Base-by-base conservation (phyloP, 2,797 vertebrate genomes). In the Anguilla marmorata region DNA sequence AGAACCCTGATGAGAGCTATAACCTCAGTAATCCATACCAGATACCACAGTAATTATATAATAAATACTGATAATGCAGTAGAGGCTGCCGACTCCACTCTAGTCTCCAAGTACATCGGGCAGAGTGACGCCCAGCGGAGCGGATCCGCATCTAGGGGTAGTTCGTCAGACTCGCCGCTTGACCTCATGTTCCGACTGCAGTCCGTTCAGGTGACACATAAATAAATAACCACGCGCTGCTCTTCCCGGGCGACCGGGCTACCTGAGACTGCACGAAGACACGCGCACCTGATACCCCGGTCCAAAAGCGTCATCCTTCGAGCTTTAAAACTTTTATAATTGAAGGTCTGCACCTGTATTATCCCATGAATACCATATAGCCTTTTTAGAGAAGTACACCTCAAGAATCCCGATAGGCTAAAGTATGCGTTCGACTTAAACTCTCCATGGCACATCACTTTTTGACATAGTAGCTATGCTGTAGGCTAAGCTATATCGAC, bases 181-280 rank as follows among this genome's bases (percentile, higher is more conserved):
- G 85, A 89, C 83, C 69, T 87, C 84, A 72, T 86, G 85, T 88
- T 88, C 86, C 84, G 87, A 69, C 84, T n/a, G 48, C 58, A 90
- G 86, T 11, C 92, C 87, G 94, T 94, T 96, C 94, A 94, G 93
- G 94, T 95, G 92, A 93, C 95, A 93, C 93, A 95, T 95, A 88
- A 95, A 96, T 96, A 94, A 95, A 90, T 95, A 84, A 96, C 85
- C 66, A 90, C 48, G 90, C 88, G 48, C 52, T 85, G 88, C 92
- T 92, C 94, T 92, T 92, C 91, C 91, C 93, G 94, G 93, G 93
- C 91, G 87, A 5, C 48, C 82, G 58, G 56, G 87, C 79, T 82
- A 82, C 79, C 79, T 82, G 79, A 82, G 79, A 76, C 79, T 50
- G 63, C 63, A 69, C 14, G 45, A 50, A 48, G 41, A 82, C 76